Percentiles rank a stretch among this genome's conserved stretches.
Conservation (phyloP, 2,113 vertebrate species). For the Cynopterus brachyotis region DNA sequence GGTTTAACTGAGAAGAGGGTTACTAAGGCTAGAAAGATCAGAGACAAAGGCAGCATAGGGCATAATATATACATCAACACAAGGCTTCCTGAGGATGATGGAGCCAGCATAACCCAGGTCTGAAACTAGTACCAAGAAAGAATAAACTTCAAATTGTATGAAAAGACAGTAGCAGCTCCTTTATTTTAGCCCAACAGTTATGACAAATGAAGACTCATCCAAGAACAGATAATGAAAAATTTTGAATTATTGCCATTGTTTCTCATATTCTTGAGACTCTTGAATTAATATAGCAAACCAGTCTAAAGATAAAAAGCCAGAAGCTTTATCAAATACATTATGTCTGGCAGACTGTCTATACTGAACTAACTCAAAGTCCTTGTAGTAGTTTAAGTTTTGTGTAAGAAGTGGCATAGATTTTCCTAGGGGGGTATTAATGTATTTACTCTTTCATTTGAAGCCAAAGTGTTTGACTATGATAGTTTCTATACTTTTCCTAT, state of each 20-base stretch:
- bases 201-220: slow-evolving; percentile 73
- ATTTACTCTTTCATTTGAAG: background rate
- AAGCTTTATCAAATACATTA: slow-evolving; percentile 73
- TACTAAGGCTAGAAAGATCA: background rate
- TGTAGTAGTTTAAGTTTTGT: background rate
- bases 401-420: slow-evolving; percentile 67
- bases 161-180: slow-evolving; percentile 44
- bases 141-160: background rate
- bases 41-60: background rate
- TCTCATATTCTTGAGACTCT: slow-evolving; percentile 66
- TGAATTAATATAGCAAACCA: slow-evolving; percentile 74
- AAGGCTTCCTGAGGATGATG: background rate
- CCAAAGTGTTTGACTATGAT: background rate
- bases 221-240: slow-evolving; percentile 78
- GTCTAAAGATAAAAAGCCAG: slow-evolving; percentile 75
- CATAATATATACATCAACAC: too few species aligned
- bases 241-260: slow-evolving; percentile 77
- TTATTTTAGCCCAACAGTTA: slow-evolving; percentile 54
- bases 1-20: background rate
- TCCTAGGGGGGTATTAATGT: background rate
- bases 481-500: background rate
- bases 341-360: slow-evolving; percentile 51
- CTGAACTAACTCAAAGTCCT: slow-evolving; percentile 9
- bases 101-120: background rate
- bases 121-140: background rate